These are phyloP conservation scores for Drosophila emarginata DNA, from an alignment of 2,888 invertebrate species.

Conservation along the genomic window DNA sequence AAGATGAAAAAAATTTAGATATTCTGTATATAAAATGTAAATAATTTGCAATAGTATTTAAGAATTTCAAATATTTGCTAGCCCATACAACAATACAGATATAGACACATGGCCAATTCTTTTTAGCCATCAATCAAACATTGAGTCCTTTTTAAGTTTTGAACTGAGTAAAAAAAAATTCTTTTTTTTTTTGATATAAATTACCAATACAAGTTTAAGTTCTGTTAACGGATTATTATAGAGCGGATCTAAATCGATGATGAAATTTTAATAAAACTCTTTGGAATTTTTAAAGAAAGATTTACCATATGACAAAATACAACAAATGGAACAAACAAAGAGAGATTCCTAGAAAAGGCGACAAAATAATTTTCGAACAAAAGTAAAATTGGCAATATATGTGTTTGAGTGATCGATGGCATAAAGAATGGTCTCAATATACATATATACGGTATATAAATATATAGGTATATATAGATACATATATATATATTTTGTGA, in stretches of 20 bases:
- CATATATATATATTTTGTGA: slow-evolving; percentile 9
- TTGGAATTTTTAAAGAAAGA: too few species aligned
- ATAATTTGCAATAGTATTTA: slow-evolving; percentile 1
- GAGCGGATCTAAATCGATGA: too few species aligned
- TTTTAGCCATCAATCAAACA: background rate
- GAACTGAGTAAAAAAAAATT: too few species aligned
- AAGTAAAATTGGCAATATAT: background rate
- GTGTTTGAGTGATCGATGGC: background rate
- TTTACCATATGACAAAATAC: too few species aligned
- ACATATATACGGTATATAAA: background rate
- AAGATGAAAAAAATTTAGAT: slow-evolving; percentile 9
- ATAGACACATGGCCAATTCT: background rate
- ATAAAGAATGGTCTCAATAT: background rate
- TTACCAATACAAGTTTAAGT: too few species aligned
- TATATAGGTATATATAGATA: background rate
- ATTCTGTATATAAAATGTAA: slow-evolving; percentile 13
- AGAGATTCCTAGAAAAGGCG: too few species aligned
- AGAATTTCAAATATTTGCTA: background rate
- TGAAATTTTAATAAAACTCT: too few species aligned
- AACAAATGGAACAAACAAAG: too few species aligned
- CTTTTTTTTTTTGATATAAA: too few species aligned
- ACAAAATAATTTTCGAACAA: too few species aligned
- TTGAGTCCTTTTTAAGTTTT: too few species aligned
- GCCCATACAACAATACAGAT: background rate
- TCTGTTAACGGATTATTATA: too few species aligned